A percentile compares a stretch with the other conserved stretches of the same genome.
These are phyloP conservation scores for Apamea monoglypha DNA, from an alignment of 2,888 invertebrate genomes.

Conservation along the genomic window DNA sequence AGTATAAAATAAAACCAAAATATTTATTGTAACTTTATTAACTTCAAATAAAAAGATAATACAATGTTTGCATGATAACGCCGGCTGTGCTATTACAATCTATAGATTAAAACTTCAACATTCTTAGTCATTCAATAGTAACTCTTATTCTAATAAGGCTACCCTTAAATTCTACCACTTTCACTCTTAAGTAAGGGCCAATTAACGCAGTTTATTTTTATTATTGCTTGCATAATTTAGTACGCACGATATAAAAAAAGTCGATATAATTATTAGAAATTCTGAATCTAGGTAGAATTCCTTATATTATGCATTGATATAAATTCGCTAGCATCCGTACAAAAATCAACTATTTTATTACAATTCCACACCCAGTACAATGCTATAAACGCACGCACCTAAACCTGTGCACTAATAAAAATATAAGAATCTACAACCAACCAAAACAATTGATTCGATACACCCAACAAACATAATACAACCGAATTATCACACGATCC, in stretches of 20 bases:
- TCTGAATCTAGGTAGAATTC: conserved; percentile 58
- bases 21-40: conserved; percentile 86
- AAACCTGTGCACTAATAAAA: conserved; percentile 48
- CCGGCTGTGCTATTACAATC: conserved; percentile 85
- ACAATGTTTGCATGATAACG: conserved; percentile 87
- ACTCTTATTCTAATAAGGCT: conserved; percentile 89
- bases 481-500: conserved; percentile 56
- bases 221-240: conserved; percentile 76
- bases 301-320: conserved; percentile 67
- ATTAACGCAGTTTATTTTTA: conserved; percentile 71
- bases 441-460: conserved; percentile 53
- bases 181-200: conserved; percentile 78
- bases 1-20: conserved; percentile 61
- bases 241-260: conserved; percentile 60
- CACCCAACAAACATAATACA: conserved; percentile 54
- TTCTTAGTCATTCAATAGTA: conserved; percentile 79
- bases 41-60: conserved; percentile 85
- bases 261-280: conserved; percentile 50
- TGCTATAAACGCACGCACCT: conserved; percentile 57
- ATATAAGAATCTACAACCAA: conserved; percentile 47
- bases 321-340: conserved; percentile 67
- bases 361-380: conserved; percentile 51
- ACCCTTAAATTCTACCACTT: conserved; percentile 87
- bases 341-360: conserved; percentile 58
- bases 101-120: conserved; percentile 86